Evolutionary conservation across 2,113 vertebrate species (phyloP).

Genomic region (Tupaia chinensis): DNA sequence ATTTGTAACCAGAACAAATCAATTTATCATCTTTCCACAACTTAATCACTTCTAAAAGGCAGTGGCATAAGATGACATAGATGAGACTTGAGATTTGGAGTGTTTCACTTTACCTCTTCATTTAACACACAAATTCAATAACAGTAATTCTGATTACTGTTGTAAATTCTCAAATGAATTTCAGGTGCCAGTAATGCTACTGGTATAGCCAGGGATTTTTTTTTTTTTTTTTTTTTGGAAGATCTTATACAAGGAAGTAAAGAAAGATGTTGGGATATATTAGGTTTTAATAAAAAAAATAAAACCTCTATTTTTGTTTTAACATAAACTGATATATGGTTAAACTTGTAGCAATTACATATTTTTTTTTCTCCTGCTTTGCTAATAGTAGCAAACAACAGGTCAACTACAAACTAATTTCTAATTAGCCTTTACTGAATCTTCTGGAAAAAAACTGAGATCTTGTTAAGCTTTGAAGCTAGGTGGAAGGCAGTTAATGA

Average conservation of each 20-base stretch:
- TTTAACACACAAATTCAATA: conserved; percentile 38
- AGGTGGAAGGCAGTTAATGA: conserved; percentile 69
- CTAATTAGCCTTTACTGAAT: conserved; percentile 59
- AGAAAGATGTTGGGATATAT: conserved; percentile 25
- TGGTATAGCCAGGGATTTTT: conserved; percentile 30
- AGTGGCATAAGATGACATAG: conserved; percentile 21
- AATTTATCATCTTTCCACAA: not conserved
- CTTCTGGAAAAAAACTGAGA: conserved; percentile 53
- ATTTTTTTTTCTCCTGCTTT: conserved; percentile 3
- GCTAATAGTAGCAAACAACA: conserved; percentile 67
- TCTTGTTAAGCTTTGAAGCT: conserved; percentile 68
- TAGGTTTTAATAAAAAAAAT: conserved; percentile 47
- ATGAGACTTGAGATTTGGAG: conserved; percentile 26
- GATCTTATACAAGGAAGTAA: conserved; percentile 22
- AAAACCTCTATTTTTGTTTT: conserved; percentile 49
- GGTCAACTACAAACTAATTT: conserved; percentile 60
- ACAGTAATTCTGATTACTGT: not conserved
- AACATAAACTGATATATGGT: conserved; percentile 38
- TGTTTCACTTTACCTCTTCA: not conserved
- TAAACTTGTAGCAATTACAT: conserved; percentile 1
- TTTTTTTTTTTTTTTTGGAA: too few species aligned
- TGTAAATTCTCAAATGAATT: conserved; percentile 56
- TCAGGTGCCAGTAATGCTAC: conserved; percentile 33
- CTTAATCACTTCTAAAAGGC: conserved; percentile 53
- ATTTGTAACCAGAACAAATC: conserved; percentile 14